Evolutionary conservation across 1,140 invertebrate species (phyloP), one percentile per base, ranked within the genome.

Genomic region (Eumeta japonica): DNA sequence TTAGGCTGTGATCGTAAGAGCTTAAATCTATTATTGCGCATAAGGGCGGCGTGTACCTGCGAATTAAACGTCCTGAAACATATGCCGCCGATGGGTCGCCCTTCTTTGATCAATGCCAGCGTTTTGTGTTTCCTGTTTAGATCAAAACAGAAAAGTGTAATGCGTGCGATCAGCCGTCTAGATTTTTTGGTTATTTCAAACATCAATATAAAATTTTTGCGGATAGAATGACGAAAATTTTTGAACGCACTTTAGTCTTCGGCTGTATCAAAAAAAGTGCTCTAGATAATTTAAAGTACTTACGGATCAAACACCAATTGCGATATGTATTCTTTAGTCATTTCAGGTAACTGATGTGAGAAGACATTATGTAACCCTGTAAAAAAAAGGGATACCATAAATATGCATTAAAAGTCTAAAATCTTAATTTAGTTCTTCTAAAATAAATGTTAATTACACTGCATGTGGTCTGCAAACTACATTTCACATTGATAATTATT

Each of bases 261-360:
- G n/a, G n/a, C 9, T 37, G 5, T 37, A 35, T 37, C 4, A 4
- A 7, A 30, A 39, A 12, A 39, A 39, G 32, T n/a, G 24, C n/a
- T n/a, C 24, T 9, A 9, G 24, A 27, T n/a, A n/a, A n/a, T n/a
- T n/a, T n/a, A n/a, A 10, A 20, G 13, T 50, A 83, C 88, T 85
- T 79, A 92, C 83, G 93, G 90, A 79, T 99, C 97, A 76, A 99
- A 99, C 1, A 99, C 90, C 13, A 98, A 67, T 52, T 98, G 84
- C 0, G 93, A 94, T 41, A 99, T 97, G 57, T 99, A 99, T 70
- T 98, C 94, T 51, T 94, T 94, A 0, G 94, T 94, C 95, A 99
- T 99, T 65, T 90, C 82, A 0, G 97, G 94, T 35, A 99, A 74
- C 58, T 98, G 96, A 58, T 93, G 89, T 10, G 92, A 92, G 67